These are phyloP conservation scores for Andrena flavipes DNA, from an alignment of 2,888 invertebrate genomes.

Conservation along the genomic window DNA sequence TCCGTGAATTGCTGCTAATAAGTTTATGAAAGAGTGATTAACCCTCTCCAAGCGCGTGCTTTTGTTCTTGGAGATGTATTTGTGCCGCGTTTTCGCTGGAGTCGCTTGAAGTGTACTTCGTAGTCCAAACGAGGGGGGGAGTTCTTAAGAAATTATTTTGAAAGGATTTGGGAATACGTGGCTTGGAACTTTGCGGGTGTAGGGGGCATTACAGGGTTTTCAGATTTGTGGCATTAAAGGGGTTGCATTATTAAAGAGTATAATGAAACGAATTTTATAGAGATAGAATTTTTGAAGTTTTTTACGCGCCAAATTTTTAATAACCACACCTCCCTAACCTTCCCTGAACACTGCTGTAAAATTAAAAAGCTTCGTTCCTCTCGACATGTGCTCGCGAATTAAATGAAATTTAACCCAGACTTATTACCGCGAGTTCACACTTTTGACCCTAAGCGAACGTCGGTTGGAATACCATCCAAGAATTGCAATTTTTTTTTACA, in stretches of 20 bases:
- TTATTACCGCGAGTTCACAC: neutral
- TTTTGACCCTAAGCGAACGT: neutral
- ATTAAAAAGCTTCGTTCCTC: too few species aligned
- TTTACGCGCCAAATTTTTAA: too few species aligned
- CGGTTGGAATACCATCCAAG: neutral
- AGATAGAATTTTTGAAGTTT: too few species aligned
- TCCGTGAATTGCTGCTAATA: constrained; percentile 26
- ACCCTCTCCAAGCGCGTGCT: constrained; percentile 21
- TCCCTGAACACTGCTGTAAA: too few species aligned
- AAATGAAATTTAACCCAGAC: constrained; percentile 1
- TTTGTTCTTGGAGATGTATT: neutral
- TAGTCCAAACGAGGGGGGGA: neutral
- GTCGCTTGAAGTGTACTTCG: neutral
- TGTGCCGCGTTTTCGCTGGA: neutral
- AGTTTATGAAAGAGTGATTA: constrained; percentile 43
- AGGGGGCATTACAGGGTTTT: too few species aligned
- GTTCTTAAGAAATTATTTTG: too few species aligned
- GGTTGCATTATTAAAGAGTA: too few species aligned
- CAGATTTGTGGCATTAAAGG: too few species aligned
- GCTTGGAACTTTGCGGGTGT: too few species aligned
- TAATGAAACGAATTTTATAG: too few species aligned
- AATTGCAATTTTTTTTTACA: neutral
- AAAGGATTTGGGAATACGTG: too few species aligned
- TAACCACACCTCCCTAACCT: too few species aligned
- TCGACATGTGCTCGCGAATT: neutral